phyloP scores from a whole-genome alignment of 2,113 vertebrate species.

The Nannobrachium achirus region DNA sequence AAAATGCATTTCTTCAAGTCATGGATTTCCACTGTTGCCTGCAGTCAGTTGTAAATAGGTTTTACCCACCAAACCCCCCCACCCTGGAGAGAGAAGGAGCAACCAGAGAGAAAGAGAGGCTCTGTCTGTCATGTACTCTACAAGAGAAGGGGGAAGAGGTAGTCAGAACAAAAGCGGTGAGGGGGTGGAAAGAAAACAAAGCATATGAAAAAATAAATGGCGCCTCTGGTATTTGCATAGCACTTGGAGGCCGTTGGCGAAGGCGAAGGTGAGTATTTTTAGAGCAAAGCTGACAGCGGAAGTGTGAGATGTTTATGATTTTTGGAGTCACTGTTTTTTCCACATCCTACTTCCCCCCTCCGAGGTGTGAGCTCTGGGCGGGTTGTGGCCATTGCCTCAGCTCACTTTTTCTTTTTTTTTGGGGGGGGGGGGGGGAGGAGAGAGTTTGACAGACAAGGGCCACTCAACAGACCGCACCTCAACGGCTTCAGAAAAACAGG shows the following conservation, averaged over 20 bases:
- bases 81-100: constrained; percentile 49
- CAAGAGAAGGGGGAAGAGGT: constrained; percentile 46
- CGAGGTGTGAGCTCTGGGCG: too few species aligned
- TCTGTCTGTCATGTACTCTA: constrained; percentile 56
- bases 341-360: neutral
- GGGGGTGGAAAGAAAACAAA: constrained; percentile 40
- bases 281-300: constrained; percentile 58
- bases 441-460: constrained; percentile 1
- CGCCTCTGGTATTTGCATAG: constrained; percentile 67
- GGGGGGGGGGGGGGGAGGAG: constrained; percentile 19
- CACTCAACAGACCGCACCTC: constrained; percentile 16
- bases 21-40: constrained; percentile 44
- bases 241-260: constrained; percentile 55
- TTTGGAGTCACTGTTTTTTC: constrained; percentile 42
- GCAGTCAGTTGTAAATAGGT: constrained; percentile 61
- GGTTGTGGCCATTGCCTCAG: too few species aligned
- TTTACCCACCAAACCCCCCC: constrained; percentile 39
- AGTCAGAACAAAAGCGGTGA: constrained; percentile 53
- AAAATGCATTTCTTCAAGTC: constrained; percentile 21
- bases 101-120: constrained; percentile 44
- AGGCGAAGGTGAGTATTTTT: constrained; percentile 66
- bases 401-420: neutral
- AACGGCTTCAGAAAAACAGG: constrained; percentile 38
- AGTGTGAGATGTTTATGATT: constrained; percentile 67
- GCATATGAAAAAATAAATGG: constrained; percentile 20